Percentiles rank a stretch among this genome's conserved stretches.
Evolutionary conservation across 1,140 invertebrate species (phyloP).

Genomic region (Polypedilum vanderplanki): DNA sequence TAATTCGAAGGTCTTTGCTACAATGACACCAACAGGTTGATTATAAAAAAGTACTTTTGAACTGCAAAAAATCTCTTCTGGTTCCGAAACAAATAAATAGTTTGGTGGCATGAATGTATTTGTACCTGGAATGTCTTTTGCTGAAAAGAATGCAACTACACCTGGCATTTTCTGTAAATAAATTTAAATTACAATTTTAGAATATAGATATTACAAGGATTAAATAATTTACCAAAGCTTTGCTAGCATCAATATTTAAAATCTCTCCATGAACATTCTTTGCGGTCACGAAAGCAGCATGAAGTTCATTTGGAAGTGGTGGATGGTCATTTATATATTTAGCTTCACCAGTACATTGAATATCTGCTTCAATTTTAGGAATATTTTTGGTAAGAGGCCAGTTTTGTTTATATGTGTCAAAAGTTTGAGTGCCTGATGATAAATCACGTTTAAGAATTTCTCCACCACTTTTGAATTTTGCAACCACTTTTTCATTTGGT

Average conservation of each 20-base stretch:
- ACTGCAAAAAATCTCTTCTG: conserved; percentile 48
- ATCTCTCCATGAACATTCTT: conserved; percentile 50
- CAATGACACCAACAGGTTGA: conserved; percentile 65
- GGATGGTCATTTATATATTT: conserved; percentile 58
- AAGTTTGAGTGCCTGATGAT: conserved; percentile 57
- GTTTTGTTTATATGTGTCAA: conserved; percentile 52
- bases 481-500: background rate
- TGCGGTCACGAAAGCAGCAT: conserved; percentile 57
- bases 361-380: conserved; percentile 55
- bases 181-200: conserved; percentile 48
- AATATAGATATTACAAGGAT: conserved; percentile 20
- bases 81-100: conserved; percentile 43
- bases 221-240: conserved; percentile 50
- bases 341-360: conserved; percentile 57
- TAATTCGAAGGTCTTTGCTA: conserved; percentile 52
- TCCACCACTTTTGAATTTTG: conserved; percentile 24
- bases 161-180: conserved; percentile 56
- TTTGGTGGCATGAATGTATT: conserved; percentile 54
- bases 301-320: conserved; percentile 49
- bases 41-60: conserved; percentile 55
- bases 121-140: conserved; percentile 67
- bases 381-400: conserved; percentile 58
- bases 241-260: conserved; percentile 50
- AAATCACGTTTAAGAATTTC: conserved; percentile 44
- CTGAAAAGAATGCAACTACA: conserved; percentile 61